Conservation (phyloP, 2,113 vertebrate genomes). For the Labrus mixtus region DNA sequence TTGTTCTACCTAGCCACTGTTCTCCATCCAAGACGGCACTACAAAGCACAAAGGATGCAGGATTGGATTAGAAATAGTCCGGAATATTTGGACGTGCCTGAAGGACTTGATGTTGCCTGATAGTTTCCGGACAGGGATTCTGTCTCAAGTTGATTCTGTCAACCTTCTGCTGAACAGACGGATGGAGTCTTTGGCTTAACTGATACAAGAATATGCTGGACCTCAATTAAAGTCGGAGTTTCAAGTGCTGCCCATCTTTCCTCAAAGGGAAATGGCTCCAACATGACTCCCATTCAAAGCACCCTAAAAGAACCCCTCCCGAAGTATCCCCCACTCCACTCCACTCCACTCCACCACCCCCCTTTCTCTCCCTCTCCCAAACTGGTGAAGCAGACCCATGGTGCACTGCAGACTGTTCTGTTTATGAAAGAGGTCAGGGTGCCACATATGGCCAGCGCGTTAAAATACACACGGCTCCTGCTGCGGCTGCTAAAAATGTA, state of each 20-base stretch:
- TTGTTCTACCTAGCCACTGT: constrained; percentile 76
- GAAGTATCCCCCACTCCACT: constrained; percentile 42
- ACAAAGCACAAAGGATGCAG: constrained; percentile 72
- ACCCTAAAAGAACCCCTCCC: constrained; percentile 58
- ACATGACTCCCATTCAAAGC: constrained; percentile 70
- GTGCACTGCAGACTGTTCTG: constrained; percentile 78
- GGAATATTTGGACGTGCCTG: constrained; percentile 71
- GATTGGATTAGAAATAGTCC: constrained; percentile 65
- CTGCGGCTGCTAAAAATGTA: constrained; percentile 83
- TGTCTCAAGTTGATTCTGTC: constrained; percentile 80
- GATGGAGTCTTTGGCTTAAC: constrained; percentile 72
- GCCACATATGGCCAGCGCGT: constrained; percentile 83
- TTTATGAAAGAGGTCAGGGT: constrained; percentile 85
- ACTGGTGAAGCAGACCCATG: constrained; percentile 68
- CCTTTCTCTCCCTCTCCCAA: constrained; percentile 59
- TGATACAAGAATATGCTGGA: constrained; percentile 72
- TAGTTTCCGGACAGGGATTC: constrained; percentile 71
- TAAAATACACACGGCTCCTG: constrained; percentile 85
- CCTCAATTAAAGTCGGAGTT: constrained; percentile 71
- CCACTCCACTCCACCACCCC: too few species aligned
- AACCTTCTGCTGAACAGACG: constrained; percentile 79
- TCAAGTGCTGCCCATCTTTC: constrained; percentile 76
- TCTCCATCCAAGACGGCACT: constrained; percentile 64
- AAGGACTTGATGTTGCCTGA: constrained; percentile 70
- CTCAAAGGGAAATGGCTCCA: constrained; percentile 72